Conservation (phyloP, 2,888 invertebrate genomes). For the Hetaerina titia region DNA sequence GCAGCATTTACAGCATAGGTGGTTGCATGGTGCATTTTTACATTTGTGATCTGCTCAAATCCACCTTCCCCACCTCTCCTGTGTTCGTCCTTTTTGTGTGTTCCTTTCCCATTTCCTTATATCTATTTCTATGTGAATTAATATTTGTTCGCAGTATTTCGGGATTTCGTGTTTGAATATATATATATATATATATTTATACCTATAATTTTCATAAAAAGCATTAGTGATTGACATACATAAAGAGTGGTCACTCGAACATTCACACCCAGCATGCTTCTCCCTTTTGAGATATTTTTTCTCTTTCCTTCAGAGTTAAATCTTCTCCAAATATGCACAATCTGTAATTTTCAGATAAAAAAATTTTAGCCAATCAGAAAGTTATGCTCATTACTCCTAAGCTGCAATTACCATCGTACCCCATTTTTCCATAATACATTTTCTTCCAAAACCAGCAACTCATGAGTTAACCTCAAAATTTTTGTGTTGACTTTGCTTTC, state of each 20-base stretch:
- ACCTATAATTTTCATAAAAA: background rate
- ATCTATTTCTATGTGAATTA: too few relatives aligned
- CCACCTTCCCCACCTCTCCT: too few relatives aligned
- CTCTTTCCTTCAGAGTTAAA: background rate
- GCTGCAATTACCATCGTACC: background rate
- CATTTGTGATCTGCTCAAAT: too few relatives aligned
- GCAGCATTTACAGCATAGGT: too few relatives aligned
- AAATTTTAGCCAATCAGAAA: background rate
- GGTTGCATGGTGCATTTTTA: too few relatives aligned
- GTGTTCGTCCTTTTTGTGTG: too few relatives aligned
- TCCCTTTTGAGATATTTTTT: background rate
- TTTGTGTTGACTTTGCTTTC: background rate
- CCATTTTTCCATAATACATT: background rate
- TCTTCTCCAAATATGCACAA: background rate
- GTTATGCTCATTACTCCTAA: background rate
- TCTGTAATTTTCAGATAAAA: background rate
- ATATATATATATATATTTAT: too few relatives aligned
- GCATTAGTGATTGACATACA: background rate
- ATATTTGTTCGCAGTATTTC: too few relatives aligned
- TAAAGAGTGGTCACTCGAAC: background rate
- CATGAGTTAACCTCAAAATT: background rate
- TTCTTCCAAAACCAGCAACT: background rate
- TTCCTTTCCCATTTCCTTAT: too few relatives aligned
- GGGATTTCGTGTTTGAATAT: too few relatives aligned
- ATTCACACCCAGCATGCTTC: slow-evolving; percentile 7